Evolutionary conservation across 2,888 invertebrate genomes (phyloP).

Genomic region (Rosalia funebris): DNA sequence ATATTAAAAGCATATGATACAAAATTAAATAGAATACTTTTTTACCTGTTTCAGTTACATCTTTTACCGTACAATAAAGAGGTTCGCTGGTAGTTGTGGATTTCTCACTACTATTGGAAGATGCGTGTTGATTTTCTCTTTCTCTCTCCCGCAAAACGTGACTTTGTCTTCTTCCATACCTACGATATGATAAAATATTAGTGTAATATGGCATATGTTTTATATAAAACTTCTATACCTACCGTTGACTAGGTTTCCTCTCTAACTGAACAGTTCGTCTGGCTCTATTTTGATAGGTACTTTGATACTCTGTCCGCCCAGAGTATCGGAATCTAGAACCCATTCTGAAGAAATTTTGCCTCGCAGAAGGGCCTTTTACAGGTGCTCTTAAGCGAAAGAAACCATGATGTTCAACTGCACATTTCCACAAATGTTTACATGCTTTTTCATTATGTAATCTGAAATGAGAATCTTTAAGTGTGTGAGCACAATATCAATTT

Average conservation of each 20-base stretch:
- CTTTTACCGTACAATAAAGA: constrained; percentile 58
- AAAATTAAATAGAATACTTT: not conserved
- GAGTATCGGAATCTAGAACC: constrained; percentile 93
- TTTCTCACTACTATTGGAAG: constrained; percentile 68
- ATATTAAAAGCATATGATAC: no score
- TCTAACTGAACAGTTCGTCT: constrained; percentile 96
- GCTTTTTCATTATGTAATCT: constrained; percentile 94
- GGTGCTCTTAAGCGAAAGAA: constrained; percentile 95
- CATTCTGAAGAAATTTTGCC: constrained; percentile 98
- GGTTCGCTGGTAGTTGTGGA: constrained; percentile 65
- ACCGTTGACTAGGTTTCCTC: constrained; percentile 92
- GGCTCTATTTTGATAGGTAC: constrained; percentile 89
- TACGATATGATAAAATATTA: no score
- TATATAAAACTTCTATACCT: constrained; percentile 1
- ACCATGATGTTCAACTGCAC: constrained; percentile 99
- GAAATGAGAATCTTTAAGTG: no score
- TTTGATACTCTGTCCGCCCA: constrained; percentile 96
- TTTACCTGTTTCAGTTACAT: constrained; percentile 50
- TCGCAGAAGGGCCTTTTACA: constrained; percentile 85
- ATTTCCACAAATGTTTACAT: constrained; percentile 99
- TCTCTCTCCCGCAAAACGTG: constrained; percentile 72
- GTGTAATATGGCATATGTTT: not conserved
- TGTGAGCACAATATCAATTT: no score
- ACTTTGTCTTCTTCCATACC: constrained; percentile 90
- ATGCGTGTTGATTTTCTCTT: constrained; percentile 55